A percentile compares a stretch with the other conserved stretches of the same genome.
Evolutionary conservation across 2,888 invertebrate genomes (phyloP).

Genomic region (Perizoma affinitatum): DNA sequence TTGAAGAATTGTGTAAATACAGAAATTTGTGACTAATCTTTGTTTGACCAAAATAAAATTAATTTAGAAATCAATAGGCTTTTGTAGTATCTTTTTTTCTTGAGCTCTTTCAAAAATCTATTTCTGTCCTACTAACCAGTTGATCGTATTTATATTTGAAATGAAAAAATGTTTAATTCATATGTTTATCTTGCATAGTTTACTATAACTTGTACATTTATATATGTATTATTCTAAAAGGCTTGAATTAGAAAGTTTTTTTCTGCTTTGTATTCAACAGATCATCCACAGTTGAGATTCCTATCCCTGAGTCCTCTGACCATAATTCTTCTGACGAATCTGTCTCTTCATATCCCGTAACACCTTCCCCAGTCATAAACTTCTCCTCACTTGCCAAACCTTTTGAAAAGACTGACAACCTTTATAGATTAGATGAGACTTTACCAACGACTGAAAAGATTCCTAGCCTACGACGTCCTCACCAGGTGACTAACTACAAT

Average conservation of each 20-base stretch:
- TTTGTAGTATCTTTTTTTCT: conserved; percentile 76
- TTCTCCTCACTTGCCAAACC: conserved; percentile 79
- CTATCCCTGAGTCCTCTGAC: conserved; percentile 70
- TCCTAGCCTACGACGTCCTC: conserved; percentile 53
- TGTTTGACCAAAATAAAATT: conserved; percentile 24
- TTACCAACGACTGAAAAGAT: conserved; percentile 63
- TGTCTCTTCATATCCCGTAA: conserved; percentile 59
- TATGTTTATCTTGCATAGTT: conserved; percentile 10
- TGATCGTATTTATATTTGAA: not conserved
- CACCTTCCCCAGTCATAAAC: conserved; percentile 61
- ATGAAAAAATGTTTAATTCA: conserved; percentile 9
- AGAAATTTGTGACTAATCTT: conserved; percentile 23
- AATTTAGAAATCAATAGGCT: conserved; percentile 47
- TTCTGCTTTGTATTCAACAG: conserved; percentile 84
- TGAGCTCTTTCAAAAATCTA: conserved; percentile 33
- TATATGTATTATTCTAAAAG: conserved; percentile 52
- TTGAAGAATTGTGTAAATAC: conserved; percentile 42
- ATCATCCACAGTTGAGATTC: conserved; percentile 82
- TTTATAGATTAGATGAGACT: conserved; percentile 64
- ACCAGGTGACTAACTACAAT: conserved; percentile 65
- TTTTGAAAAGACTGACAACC: conserved; percentile 78
- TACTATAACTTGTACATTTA: conserved; percentile 36
- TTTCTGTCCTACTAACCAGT: conserved; percentile 45
- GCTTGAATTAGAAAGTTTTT: conserved; percentile 76
- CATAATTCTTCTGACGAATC: conserved; percentile 59